Percentiles rank a stretch among this genome's conserved stretches.
These are phyloP conservation scores for Drosophila mimetica DNA, from an alignment of 2,888 invertebrate genomes.

Conservation along the genomic window DNA sequence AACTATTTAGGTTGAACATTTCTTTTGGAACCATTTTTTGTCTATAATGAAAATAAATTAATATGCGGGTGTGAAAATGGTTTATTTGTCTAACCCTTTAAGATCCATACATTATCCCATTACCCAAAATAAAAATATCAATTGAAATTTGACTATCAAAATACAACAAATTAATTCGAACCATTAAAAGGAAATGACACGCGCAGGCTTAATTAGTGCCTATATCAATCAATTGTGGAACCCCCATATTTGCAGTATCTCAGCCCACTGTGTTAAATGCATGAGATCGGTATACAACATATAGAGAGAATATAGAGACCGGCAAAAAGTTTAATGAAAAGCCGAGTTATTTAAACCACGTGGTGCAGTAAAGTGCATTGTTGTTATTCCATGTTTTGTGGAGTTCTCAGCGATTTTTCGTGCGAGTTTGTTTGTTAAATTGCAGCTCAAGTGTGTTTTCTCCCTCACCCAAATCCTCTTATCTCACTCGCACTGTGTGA, in stretches of 20 bases:
- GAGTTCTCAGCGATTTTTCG: constrained; percentile 11
- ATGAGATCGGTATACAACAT: neutral
- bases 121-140: constrained; percentile 2
- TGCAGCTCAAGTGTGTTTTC: constrained; percentile 50
- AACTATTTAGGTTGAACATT: too few relatives aligned
- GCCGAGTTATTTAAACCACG: constrained; percentile 73
- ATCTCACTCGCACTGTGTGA: constrained; percentile 1
- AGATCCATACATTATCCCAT: neutral
- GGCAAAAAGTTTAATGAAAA: constrained; percentile 68
- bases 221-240: constrained; percentile 27
- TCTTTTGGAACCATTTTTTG: too few relatives aligned
- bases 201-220: constrained; percentile 25
- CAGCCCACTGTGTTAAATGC: constrained; percentile 52
- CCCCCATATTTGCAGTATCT: constrained; percentile 12
- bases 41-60: neutral
- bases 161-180: constrained; percentile 1
- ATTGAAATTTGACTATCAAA: constrained; percentile 24
- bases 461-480: neutral
- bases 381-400: constrained; percentile 21
- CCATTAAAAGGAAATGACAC: constrained; percentile 14
- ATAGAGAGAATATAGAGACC: constrained; percentile 38
- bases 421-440: constrained; percentile 58
- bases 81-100: too few relatives aligned
- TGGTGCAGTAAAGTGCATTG: constrained; percentile 51
- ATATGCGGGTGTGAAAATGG: constrained; percentile 23